Evolutionary conservation across 1,140 invertebrate genomes (phyloP).

Genomic region (Eriocheir sinensis): DNA sequence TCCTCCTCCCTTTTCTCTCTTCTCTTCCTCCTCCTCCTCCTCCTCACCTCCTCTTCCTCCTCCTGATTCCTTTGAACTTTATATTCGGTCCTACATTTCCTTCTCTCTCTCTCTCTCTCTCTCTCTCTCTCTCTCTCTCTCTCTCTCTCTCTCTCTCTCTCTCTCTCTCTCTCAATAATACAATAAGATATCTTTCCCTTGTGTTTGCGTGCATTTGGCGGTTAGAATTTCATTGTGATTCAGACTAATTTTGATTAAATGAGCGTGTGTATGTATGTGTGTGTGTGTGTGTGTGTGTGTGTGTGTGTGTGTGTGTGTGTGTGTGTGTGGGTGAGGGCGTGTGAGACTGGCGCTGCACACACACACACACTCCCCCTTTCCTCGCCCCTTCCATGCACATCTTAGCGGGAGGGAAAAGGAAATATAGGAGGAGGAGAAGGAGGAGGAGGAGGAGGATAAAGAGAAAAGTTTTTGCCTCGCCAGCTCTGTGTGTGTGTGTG

Average conservation of each 20-base stretch:
- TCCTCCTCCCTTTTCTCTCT: background rate
- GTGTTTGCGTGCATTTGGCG: constrained; percentile 35
- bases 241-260: background rate
- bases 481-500: constrained; percentile 18
- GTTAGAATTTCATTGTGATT: constrained; percentile 36
- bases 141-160: constrained; percentile 54
- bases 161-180: constrained; percentile 35
- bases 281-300: constrained; percentile 52
- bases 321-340: constrained; percentile 44
- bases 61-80: background rate
- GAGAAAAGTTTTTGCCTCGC: too few relatives aligned
- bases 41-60: background rate
- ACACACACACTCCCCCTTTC: too few relatives aligned
- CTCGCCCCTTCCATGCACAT: too few relatives aligned
- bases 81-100: background rate
- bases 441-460: too few relatives aligned
- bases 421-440: too few relatives aligned
- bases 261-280: constrained; percentile 27
- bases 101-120: constrained; percentile 52
- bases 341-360: too few relatives aligned
- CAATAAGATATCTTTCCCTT: background rate
- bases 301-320: constrained; percentile 56
- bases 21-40: background rate
- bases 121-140: constrained; percentile 52
- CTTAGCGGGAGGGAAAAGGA: too few relatives aligned